Evolutionary conservation across 2,797 vertebrate genomes (phyloP), one percentile per base, ranked within the genome.

Genomic region (Tadarida brasiliensis): DNA sequence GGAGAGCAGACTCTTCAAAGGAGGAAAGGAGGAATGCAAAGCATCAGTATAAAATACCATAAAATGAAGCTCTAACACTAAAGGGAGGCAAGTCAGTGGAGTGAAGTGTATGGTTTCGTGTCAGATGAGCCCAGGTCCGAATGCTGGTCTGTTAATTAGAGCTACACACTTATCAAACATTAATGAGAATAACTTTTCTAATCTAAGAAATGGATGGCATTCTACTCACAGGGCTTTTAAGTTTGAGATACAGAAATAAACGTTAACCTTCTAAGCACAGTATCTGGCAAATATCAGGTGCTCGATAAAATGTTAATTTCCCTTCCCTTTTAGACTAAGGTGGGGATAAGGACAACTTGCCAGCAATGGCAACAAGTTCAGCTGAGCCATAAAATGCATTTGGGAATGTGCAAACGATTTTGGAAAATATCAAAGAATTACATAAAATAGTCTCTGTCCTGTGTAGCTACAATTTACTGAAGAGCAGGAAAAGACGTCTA

Each of bases 371-470:
- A 63, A 77, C 11, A 51, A 80, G 26, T 61, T 73, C 35, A 39
- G 0, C 14, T 59, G 61, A 78, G 61, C 12, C 47, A 67, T 24
- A 47, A 11, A 16, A 54, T 11, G 30, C 35, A 85, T 14, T 28
- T 87, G 81, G 28, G 30, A 70, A 80, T 11, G 0, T 16, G 28
- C n/a, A 24, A 33, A 82, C 2, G 3, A 47, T 28, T 63, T 35
- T 49, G 54, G 61, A 70, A 90, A 51, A 76, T 81, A 71, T 39
- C 47, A 49, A 83, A 83, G 47, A 85, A 67, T 67, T 16, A 91
- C 16, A 71, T 35, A 73, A 83, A 94, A 87, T n/a, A 47, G n/a
- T 20, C 47, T 92, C 87, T 59, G 76, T 47, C 54, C 65, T 90
- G 2, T 3, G 15, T 1, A 8, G 44, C 65, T 28, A 89, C 9